Evolutionary conservation across 2,888 invertebrate species (phyloP), one percentile per base, ranked within the genome.

Genomic region (Glaucopsyche alexis): DNA sequence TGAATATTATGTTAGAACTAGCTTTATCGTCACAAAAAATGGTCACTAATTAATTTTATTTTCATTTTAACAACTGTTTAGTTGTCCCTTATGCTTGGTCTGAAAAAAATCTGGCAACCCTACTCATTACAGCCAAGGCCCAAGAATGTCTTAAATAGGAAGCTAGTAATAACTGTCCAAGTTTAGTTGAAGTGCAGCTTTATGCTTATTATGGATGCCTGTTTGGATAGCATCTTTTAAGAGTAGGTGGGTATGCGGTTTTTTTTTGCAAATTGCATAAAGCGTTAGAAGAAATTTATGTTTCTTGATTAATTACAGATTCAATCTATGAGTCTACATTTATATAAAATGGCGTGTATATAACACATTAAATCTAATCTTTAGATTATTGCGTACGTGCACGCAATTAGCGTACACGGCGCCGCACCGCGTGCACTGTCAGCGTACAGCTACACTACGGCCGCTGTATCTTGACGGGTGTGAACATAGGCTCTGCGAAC

Each of bases 371-470:
- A 2, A 29, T 29, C 29, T 29, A 29, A 29, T 3, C 29, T 3
- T 29, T 29, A 29, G 29, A 29, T 65, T n/a, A 19, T 40, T 19
- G 11, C 42, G 60, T 55, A 16, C 67, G 52, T 71, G 47, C 45
- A 65, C 65, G 42, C 65, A 47, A 65, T 71, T 70, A 72, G 71
- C 75, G 66, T 19, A 16, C 52, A 55, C 52, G 19, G 19, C 55
- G 55, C 19, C 55, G 19, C 55, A 19, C 55, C 60, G 71, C 72
- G 69, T 73, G 42, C 40, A 16, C 42, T 66, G 66, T 66, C 66
- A 66, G 66, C 40, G 66, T 16, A 16, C 16, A 2, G 52, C 16
- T 52, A n/a, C n/a, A n/a, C n/a, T n/a, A n/a, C n/a, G n/a, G n/a
- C n/a, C n/a, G 52, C 52, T 29, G 52, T 19, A 55, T n/a, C n/a